These are phyloP conservation scores for Gobio gobio DNA, from an alignment of 2,113 vertebrate species.

Conservation along the genomic window DNA sequence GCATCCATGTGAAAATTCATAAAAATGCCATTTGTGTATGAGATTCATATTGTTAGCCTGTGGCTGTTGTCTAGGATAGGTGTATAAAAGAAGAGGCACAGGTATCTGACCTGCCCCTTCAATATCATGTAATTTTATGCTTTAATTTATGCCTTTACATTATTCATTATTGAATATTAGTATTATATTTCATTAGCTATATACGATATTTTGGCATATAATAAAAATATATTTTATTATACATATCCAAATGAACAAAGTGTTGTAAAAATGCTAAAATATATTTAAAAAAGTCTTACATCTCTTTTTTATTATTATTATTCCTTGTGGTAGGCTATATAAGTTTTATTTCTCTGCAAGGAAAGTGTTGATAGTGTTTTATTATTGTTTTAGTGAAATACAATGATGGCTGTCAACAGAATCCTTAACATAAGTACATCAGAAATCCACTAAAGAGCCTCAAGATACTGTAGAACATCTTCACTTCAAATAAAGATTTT, in stretches of 20 bases:
- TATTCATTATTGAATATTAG: neutral
- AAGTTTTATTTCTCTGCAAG: neutral
- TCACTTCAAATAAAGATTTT: neutral
- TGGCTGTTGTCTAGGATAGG: too few relatives aligned
- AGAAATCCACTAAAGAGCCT: neutral
- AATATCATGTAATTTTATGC: neutral
- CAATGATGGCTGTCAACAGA: neutral
- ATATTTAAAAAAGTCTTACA: neutral
- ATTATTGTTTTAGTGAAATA: neutral
- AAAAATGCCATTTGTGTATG: neutral
- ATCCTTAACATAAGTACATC: neutral
- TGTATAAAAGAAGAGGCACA: too few relatives aligned
- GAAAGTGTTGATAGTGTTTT: conserved; percentile 1
- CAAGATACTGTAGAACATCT: neutral
- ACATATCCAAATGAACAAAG: neutral
- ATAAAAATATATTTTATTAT: neutral
- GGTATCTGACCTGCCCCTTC: too few relatives aligned
- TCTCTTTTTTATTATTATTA: neutral
- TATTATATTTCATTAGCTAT: neutral
- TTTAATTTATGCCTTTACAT: neutral
- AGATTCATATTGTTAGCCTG: too few relatives aligned
- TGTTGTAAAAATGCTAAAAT: neutral
- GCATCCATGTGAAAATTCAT: neutral
- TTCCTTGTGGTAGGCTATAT: neutral
- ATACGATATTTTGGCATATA: neutral